Conservation (phyloP, 2,113 vertebrate species). For the Alligator mississippiensis region DNA sequence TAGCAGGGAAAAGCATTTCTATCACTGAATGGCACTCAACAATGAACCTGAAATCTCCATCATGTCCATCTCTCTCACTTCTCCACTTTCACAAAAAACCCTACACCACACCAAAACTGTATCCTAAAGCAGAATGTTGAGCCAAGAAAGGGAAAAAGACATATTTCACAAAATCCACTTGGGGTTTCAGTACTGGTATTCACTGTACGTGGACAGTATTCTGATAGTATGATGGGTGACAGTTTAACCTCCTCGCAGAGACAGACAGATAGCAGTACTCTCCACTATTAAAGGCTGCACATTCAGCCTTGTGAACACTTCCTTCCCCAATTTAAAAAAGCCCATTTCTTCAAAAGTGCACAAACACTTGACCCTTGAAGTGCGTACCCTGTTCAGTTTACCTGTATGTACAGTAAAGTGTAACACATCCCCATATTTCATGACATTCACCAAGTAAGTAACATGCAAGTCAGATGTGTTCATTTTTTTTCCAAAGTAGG, state of each 20-base stretch:
- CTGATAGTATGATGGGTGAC: background rate
- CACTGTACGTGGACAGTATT: background rate
- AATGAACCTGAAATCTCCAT: background rate
- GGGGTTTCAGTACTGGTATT: background rate
- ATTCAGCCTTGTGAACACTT: no score
- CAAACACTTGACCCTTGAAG: background rate
- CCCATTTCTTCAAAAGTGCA: background rate
- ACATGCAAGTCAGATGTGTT: background rate
- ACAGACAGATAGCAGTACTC: background rate
- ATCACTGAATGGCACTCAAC: background rate
- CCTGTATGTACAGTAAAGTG: background rate
- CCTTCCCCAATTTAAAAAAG: background rate
- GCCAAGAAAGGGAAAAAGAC: fast-evolving
- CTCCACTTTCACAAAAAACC: background rate
- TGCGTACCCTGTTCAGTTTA: background rate
- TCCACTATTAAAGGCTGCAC: background rate
- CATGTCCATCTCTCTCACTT: background rate
- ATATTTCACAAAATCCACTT: background rate
- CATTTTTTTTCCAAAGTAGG: background rate
- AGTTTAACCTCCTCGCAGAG: background rate
- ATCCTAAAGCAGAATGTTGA: background rate
- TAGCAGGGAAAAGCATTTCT: background rate
- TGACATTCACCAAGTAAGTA: background rate
- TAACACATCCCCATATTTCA: background rate
- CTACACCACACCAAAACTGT: background rate